Percentiles rank a stretch among this genome's conserved stretches.
Evolutionary conservation across 2,888 invertebrate genomes (phyloP).

Genomic region (Tortricodes alternella): DNA sequence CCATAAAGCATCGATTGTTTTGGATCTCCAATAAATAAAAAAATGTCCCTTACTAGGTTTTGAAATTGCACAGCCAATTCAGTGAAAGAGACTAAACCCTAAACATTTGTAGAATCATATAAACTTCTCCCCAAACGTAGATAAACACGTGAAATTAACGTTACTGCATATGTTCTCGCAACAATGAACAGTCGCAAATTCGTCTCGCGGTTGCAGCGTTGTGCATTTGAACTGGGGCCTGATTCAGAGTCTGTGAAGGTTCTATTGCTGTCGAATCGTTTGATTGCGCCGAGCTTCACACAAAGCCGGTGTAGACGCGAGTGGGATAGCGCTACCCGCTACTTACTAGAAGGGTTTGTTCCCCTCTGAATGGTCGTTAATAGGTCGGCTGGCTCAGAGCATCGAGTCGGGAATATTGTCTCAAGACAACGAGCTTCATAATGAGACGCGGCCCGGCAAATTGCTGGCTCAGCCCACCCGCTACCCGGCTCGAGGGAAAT

Average conservation of each 20-base stretch:
- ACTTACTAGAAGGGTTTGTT: constrained; percentile 1
- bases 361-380: constrained; percentile 6
- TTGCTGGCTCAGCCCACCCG: constrained; percentile 49
- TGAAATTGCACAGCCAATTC: neutral
- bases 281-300: neutral
- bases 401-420: constrained; percentile 43
- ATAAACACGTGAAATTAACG: constrained; percentile 20
- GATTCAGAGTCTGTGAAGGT: constrained; percentile 6
- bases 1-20: no score
- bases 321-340: neutral
- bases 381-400: constrained; percentile 23
- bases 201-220: constrained; percentile 27
- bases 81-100: constrained; percentile 8
- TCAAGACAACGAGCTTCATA: constrained; percentile 54
- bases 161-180: constrained; percentile 12
- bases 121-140: constrained; percentile 13
- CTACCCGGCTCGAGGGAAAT: constrained; percentile 60
- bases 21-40: no score
- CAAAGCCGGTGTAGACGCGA: neutral
- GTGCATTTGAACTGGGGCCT: constrained; percentile 17
- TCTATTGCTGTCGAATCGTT: neutral
- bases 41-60: no score
- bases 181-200: constrained; percentile 25
- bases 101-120: constrained; percentile 12
- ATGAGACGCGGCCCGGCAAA: constrained; percentile 57